Percentiles rank a stretch among this genome's conserved stretches.
Evolutionary conservation across 2,113 vertebrate genomes (phyloP).

Genomic region (Strix aluco): DNA sequence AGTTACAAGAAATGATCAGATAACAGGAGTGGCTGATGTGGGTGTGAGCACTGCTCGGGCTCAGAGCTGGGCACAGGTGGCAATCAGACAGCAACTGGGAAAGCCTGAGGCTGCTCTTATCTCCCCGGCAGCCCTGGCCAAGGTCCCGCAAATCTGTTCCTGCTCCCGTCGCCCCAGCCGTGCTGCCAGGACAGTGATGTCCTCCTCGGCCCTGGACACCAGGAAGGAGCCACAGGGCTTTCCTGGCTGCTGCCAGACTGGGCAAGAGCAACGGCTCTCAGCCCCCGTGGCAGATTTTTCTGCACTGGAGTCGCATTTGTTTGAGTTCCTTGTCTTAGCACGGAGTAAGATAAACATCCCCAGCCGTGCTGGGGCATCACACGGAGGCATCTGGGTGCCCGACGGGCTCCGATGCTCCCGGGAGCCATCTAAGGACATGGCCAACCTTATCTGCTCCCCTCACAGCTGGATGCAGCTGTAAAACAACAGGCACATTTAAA

Average conservation of each 20-base stretch:
- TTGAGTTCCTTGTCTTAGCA: not conserved
- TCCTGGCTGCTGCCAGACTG: fast-evolving
- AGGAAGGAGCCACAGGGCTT: not conserved
- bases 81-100: not conserved
- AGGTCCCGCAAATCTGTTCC: not conserved
- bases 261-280: not conserved
- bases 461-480: conserved; percentile 30
- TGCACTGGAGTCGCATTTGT: fast-evolving
- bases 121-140: not conserved
- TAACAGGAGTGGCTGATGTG: not conserved
- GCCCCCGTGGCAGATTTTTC: not conserved
- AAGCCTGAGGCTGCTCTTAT: not conserved
- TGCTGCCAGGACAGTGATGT: not conserved
- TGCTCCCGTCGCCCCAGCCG: fast-evolving
- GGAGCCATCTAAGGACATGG: not conserved
- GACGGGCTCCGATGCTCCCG: fast-evolving
- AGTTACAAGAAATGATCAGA: not conserved
- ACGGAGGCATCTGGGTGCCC: not conserved
- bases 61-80: not conserved
- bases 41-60: not conserved
- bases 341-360: fast-evolving
- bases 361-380: not conserved
- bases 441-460: not conserved
- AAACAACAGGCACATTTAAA: not conserved
- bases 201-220: fast-evolving